A percentile compares a stretch with the other conserved stretches of the same genome.
phyloP scores from a whole-genome alignment of 2,113 vertebrate genomes.

The Nerophis ophidion region DNA sequence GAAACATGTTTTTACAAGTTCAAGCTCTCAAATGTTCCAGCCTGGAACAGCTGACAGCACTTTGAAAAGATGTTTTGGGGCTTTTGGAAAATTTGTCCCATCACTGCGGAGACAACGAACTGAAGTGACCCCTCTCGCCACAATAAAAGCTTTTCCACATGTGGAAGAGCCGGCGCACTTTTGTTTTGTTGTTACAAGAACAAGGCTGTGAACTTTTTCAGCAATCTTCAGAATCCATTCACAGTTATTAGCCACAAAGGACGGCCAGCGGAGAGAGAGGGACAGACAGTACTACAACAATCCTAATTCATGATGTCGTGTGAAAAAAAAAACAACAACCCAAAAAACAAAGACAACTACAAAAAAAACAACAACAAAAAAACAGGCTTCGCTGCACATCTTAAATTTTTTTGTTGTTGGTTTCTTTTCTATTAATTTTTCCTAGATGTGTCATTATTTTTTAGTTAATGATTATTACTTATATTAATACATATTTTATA shows the following conservation, averaged over 20 bases:
- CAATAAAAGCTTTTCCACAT: constrained; percentile 13
- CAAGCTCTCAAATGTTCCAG: constrained; percentile 2
- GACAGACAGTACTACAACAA: background rate
- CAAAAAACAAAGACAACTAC: too few species aligned
- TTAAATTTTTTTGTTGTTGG: background rate
- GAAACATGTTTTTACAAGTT: too few species aligned
- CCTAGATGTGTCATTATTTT: too few species aligned
- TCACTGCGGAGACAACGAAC: constrained; percentile 10
- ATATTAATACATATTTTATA: too few species aligned
- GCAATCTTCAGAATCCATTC: constrained; percentile 25
- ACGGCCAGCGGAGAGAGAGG: background rate
- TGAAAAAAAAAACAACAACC: too few species aligned
- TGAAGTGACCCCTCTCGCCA: constrained; percentile 7
- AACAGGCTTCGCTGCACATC: background rate
- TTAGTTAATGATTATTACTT: too few species aligned
- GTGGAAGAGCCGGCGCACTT: constrained; percentile 30
- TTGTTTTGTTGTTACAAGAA: constrained; percentile 36
- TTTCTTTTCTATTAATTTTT: too few species aligned
- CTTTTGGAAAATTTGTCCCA: constrained; percentile 3
- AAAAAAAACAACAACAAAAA: too few species aligned
- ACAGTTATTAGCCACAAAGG: constrained; percentile 16
- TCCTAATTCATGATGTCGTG: too few species aligned
- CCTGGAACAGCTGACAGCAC: constrained; percentile 17
- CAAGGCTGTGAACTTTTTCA: constrained; percentile 13
- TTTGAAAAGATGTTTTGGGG: background rate